These are phyloP conservation scores for Zelostemma sp. DNA, from an alignment of 1,140 invertebrate species.

Conservation along the genomic window DNA sequence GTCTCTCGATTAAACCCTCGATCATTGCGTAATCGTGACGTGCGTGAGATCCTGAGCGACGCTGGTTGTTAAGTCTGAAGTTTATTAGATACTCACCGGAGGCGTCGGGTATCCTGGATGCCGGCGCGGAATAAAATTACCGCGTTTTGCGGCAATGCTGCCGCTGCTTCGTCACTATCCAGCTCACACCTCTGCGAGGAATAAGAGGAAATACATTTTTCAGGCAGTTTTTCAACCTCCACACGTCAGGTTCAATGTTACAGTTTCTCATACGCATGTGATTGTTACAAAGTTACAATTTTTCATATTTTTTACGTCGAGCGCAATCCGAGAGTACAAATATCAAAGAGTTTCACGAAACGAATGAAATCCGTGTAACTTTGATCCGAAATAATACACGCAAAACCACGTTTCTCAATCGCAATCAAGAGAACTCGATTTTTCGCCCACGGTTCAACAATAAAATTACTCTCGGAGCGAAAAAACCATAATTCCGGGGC, in stretches of 20 bases:
- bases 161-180: constrained; percentile 27
- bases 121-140: constrained; percentile 36
- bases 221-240: constrained; percentile 14
- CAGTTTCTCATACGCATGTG: too few relatives aligned
- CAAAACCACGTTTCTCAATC: too few relatives aligned
- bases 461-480: too few relatives aligned
- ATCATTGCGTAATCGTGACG: constrained; percentile 27
- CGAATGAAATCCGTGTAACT: too few relatives aligned
- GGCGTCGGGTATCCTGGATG: constrained; percentile 25
- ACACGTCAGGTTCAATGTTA: background rate
- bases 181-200: constrained; percentile 15
- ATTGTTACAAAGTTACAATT: too few relatives aligned
- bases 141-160: constrained; percentile 28
- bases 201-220: constrained; percentile 30
- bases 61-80: constrained; percentile 24
- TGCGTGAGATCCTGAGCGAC: constrained; percentile 17
- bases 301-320: too few relatives aligned
- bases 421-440: too few relatives aligned
- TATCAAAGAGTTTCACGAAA: too few relatives aligned
- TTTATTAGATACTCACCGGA: constrained; percentile 40
- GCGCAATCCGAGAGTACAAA: too few relatives aligned
- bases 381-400: too few relatives aligned
- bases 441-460: too few relatives aligned
- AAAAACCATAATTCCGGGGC: too few relatives aligned
- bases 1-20: constrained; percentile 19